Base-by-base conservation (phyloP, 1,140 invertebrate genomes). In the Calliphora vicina region DNA sequence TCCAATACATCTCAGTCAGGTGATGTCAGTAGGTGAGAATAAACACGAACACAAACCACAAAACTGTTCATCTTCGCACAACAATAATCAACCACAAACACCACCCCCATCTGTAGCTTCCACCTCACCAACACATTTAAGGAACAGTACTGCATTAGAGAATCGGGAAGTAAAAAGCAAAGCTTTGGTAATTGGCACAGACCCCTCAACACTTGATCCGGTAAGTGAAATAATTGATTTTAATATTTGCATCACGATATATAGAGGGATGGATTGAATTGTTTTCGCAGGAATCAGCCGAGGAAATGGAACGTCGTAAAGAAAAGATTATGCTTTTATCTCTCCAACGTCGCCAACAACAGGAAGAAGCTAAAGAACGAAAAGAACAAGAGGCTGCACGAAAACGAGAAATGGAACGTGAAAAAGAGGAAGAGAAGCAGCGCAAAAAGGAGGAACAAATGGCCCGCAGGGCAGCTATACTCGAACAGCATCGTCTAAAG, bases 401-500 rank as follows among this genome's bases (percentile, higher is more conserved):
- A 78, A 93, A 94, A 43, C 92, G 93, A 78, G 96, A 97, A 87
- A 92, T 94, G 84, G 96, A 97, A 86, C 96, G 96, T 85, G 90
- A 94, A 45, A 97, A 97, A 90, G 94, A 95, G 85, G 98, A 99
- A 87, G 94, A 97, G 86, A 94, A 95, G 86, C 92, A 94, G 61
- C 93, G 94, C 76, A 97, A 98, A 88, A 98, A 97, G 91, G 96
- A 97, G 85, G 97, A 99, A 88, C 97, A 99, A 89, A 95, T 95
- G 87, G 93, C 95, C 45, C 93, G 97, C 86, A 92, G 98, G 83
- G 95, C 97, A 84, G 93, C 93, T 83, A 99, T 99, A 90, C 93
- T 99, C 85, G 97, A 98, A 89, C 96, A 98, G 90, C 97, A 99
- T 92, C 97, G 97, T 91, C 93, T 98, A 85, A 97, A 98, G 88